Conservation (phyloP, 2,888 invertebrate species). For the Chesias legatella region DNA sequence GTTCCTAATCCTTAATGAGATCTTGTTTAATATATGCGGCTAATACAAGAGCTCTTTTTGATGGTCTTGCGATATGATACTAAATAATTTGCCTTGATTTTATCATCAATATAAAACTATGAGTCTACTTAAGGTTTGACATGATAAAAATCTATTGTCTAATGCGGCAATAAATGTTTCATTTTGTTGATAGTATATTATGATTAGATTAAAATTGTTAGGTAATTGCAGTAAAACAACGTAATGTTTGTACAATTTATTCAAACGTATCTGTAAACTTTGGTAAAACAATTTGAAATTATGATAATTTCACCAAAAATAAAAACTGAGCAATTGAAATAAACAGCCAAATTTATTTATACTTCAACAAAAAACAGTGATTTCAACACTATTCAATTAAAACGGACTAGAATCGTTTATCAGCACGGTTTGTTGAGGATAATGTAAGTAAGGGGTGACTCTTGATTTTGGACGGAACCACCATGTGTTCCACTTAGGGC, state of each 20-base stretch:
- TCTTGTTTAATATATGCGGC: too few species aligned
- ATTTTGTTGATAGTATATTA: conserved; percentile 13
- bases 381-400: conserved; percentile 18
- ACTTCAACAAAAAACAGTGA: neutral
- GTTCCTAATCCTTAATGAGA: too few species aligned
- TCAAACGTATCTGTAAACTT: conserved; percentile 9
- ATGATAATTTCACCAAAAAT: too few species aligned
- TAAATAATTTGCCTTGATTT: conserved; percentile 39
- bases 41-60: too few species aligned
- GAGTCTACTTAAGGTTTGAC: conserved; percentile 43
- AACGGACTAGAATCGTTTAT: conserved; percentile 42
- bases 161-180: conserved; percentile 31
- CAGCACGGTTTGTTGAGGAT: conserved; percentile 53
- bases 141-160: conserved; percentile 45
- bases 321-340: too few species aligned
- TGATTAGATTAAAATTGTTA: conserved; percentile 6
- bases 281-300: too few species aligned
- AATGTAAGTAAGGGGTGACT: conserved; percentile 62
- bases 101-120: conserved; percentile 49
- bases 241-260: conserved; percentile 20
- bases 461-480: conserved; percentile 23
- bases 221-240: conserved; percentile 5
- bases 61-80: conserved; percentile 30
- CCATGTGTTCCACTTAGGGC: conserved; percentile 38
- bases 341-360: too few species aligned